Conservation (phyloP, 2,888 invertebrate genomes). For the Sesamia inferens region DNA sequence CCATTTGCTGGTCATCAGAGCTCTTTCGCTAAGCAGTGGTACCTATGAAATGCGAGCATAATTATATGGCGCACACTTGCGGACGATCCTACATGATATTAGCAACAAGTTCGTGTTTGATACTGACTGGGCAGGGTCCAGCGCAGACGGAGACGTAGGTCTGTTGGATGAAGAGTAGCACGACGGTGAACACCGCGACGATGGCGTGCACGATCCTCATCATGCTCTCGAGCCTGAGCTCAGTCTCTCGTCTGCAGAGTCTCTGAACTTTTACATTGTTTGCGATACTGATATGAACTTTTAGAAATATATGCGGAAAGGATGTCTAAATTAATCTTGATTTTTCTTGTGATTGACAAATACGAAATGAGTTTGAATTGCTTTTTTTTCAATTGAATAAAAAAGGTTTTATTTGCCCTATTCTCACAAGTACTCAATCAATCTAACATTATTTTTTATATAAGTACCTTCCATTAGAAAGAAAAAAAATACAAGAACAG, state of each 20-base stretch:
- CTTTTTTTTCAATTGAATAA: background rate
- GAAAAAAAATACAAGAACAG: background rate
- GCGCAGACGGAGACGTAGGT: slow-evolving; percentile 54
- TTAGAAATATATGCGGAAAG: background rate
- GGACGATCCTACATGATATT: background rate
- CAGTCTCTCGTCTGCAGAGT: slow-evolving; percentile 2
- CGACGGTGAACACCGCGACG: slow-evolving; percentile 67
- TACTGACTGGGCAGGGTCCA: slow-evolving; percentile 64
- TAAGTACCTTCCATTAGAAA: background rate
- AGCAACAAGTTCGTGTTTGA: too few relatives aligned
- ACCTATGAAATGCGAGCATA: slow-evolving; percentile 43
- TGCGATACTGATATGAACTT: background rate
- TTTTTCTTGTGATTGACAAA: slow-evolving; percentile 30
- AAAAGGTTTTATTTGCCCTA: slow-evolving; percentile 8
- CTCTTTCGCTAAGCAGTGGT: slow-evolving; percentile 37
- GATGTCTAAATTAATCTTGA: slow-evolving; percentile 5
- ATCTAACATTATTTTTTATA: background rate
- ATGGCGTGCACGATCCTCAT: slow-evolving; percentile 70
- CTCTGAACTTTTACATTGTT: slow-evolving; percentile 31
- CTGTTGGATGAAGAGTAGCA: slow-evolving; percentile 69
- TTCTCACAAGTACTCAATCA: background rate
- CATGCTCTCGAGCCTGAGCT: slow-evolving; percentile 21
- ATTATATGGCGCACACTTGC: slow-evolving; percentile 19
- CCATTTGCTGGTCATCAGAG: slow-evolving; percentile 50
- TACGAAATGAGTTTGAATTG: slow-evolving; percentile 3